Evolutionary conservation across 2,888 invertebrate species (phyloP), one percentile per base, ranked within the genome.

Genomic region (Cetonia aurata): DNA sequence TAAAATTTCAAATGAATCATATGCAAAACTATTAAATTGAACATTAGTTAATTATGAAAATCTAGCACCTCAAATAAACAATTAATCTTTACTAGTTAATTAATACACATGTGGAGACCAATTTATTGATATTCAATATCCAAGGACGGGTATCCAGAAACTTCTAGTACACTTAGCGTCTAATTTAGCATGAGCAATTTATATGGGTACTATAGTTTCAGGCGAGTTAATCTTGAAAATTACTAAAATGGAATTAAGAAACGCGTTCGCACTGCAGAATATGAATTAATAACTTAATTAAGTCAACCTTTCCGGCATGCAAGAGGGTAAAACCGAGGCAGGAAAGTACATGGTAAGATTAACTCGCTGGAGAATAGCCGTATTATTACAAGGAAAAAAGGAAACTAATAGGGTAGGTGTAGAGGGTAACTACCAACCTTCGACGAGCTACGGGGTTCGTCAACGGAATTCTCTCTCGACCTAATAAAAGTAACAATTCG

Each of bases 251-350:
- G 67, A 67, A 71, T 67, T 68, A 71, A 67, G 71, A 60, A 71
- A 67, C 46, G 57, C 56, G 48, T 68, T 71, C 67, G 50, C 56
- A 56, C 71, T 60, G 68, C 55, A 50, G 71, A 59, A 71, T 68
- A 71, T 68, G 60, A 70, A 70, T 70, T 60, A 70, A 70, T 70
- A 65, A 60, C 71, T 71, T 71, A 69, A 71, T 71, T 56, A 59
- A 67, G 67, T 62, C 62, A 62, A 62, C 62, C 62, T 62, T 62
- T 50, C 44, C 56, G 67, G 67, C 44, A 57, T 57, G 56, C 41
- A 48, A 57, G 67, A 52, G 10, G 46, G 59, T 42, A 41, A n/a
- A 42, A 53, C n/a, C 53, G 15, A 10, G 62, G 12, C 6, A 37
- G 37, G 37, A 37, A 15, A 48, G 60, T n/a, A 33, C 37, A 12